phyloP scores from a whole-genome alignment of 2,888 invertebrate genomes.

The Patella depressa region DNA sequence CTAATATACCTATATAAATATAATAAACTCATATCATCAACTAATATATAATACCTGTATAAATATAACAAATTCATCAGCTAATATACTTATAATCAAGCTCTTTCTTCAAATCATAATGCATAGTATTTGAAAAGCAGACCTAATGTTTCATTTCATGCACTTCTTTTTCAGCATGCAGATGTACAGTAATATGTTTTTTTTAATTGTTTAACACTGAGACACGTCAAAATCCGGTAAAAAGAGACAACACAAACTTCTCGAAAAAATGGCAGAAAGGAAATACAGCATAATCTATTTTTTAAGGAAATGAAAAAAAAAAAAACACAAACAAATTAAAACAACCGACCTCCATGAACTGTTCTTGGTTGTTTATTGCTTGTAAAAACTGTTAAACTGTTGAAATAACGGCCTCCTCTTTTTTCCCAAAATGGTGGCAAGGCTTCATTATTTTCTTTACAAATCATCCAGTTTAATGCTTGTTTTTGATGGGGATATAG shows the following conservation, averaged over 20 bases:
- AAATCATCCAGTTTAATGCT: conserved; percentile 57
- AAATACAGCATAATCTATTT: too few relatives aligned
- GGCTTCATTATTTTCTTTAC: conserved; percentile 44
- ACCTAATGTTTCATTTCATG: too few relatives aligned
- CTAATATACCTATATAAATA: conserved; percentile 67
- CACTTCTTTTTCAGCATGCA: too few relatives aligned
- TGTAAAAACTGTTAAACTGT: conserved; percentile 44
- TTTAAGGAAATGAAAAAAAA: neutral
- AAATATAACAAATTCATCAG: conserved; percentile 85
- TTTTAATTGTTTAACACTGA: too few relatives aligned
- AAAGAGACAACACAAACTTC: too few relatives aligned
- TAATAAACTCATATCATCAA: conserved; percentile 92
- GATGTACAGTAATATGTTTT: too few relatives aligned
- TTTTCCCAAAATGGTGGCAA: conserved; percentile 58
- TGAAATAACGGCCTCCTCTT: conserved; percentile 38
- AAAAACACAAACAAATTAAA: neutral
- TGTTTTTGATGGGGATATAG: conserved; percentile 59
- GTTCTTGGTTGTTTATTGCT: conserved; percentile 38
- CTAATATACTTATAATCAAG: conserved; percentile 82
- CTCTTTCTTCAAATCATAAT: too few relatives aligned
- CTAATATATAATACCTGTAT: conserved; percentile 76
- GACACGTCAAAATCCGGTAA: too few relatives aligned
- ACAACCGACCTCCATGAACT: conserved; percentile 46
- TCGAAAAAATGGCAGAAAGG: too few relatives aligned
- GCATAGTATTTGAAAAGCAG: too few relatives aligned